phyloP scores from a whole-genome alignment of 2,888 invertebrate species.

The Dryadula phaetusa region DNA sequence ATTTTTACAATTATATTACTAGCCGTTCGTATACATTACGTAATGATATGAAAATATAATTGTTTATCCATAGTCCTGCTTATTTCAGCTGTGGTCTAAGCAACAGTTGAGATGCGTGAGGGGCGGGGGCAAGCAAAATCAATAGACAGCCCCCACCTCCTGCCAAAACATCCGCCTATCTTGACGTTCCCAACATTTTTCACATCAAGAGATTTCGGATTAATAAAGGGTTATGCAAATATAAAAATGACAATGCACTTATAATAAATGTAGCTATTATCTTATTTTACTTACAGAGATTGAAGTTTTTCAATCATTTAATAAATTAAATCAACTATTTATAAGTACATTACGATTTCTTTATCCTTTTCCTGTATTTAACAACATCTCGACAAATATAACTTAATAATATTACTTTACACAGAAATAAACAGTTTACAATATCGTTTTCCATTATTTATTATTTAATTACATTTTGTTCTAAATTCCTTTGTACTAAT shows the following conservation, averaged over 20 bases:
- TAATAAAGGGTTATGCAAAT: constrained; percentile 43
- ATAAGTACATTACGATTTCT: too few species aligned
- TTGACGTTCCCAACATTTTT: constrained; percentile 65
- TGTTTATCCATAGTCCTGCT: constrained; percentile 30
- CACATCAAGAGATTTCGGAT: constrained; percentile 46
- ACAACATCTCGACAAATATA: too few species aligned
- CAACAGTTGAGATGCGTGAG: constrained; percentile 81
- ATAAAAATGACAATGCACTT: background rate
- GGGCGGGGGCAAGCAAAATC: constrained; percentile 67
- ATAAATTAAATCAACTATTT: too few species aligned
- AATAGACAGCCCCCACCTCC: constrained; percentile 62
- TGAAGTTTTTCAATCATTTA: too few species aligned
- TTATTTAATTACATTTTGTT: background rate
- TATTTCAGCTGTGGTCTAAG: constrained; percentile 58
- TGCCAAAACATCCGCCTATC: constrained; percentile 54
- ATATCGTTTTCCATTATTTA: too few species aligned
- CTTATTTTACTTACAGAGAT: too few species aligned
- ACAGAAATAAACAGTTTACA: too few species aligned
- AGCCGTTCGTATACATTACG: background rate
- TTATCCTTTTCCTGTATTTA: too few species aligned
- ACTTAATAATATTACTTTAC: too few species aligned
- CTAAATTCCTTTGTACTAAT: background rate
- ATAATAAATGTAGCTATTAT: background rate
- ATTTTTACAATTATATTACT: background rate
- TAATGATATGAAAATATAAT: constrained; percentile 7